phyloP scores from a whole-genome alignment of 2,113 vertebrate genomes.

The Scortum barcoo region DNA sequence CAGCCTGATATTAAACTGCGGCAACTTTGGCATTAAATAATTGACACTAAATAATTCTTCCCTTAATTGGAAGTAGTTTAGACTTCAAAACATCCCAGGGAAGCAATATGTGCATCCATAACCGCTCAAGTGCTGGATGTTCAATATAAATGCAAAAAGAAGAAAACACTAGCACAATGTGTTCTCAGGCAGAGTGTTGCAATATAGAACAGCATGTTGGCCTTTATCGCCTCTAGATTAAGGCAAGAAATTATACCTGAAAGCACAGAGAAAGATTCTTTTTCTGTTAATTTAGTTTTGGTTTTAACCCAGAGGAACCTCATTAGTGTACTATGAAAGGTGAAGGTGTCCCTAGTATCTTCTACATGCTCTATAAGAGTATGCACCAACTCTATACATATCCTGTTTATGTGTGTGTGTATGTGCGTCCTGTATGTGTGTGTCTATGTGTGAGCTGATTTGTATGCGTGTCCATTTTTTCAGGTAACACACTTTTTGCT shows the following conservation, averaged over 20 bases:
- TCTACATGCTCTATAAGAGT: constrained; percentile 8
- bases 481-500: not conserved
- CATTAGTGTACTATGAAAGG: constrained; percentile 22
- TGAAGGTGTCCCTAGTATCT: constrained; percentile 4
- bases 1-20: constrained; percentile 2
- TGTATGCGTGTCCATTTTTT: constrained; percentile 19
- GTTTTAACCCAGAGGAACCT: not conserved
- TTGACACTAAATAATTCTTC: not conserved
- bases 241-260: constrained; percentile 1
- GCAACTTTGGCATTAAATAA: not conserved
- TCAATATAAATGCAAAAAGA: constrained; percentile 5
- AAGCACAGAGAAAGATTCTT: not conserved
- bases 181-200: not conserved
- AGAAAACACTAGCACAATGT: not conserved
- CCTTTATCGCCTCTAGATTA: not conserved
- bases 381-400: constrained; percentile 1
- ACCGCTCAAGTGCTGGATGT: not conserved
- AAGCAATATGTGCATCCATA: not conserved
- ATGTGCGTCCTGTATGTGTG: not conserved
- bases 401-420: constrained; percentile 19
- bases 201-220: not conserved
- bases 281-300: not conserved
- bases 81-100: constrained; percentile 12
- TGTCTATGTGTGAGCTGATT: constrained; percentile 35
- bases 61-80: not conserved